Percentiles rank a stretch among this genome's conserved stretches.
Conservation (phyloP, 2,113 vertebrate species). For the Arothron firmamentum region DNA sequence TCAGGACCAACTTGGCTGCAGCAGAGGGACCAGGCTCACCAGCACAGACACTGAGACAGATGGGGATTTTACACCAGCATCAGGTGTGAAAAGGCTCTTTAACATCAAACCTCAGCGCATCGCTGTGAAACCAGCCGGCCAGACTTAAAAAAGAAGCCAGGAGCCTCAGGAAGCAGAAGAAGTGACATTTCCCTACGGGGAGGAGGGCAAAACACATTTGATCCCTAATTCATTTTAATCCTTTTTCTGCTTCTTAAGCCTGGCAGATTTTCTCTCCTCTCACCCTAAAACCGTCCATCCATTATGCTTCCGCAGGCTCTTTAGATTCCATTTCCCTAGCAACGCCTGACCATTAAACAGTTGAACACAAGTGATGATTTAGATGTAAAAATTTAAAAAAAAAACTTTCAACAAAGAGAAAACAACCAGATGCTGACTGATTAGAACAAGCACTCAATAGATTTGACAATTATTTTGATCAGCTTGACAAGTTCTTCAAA, state of each 20-base stretch:
- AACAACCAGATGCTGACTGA: no score
- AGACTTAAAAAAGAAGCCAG: conserved; percentile 41
- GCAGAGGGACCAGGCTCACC: conserved; percentile 33
- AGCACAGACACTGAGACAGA: conserved; percentile 55
- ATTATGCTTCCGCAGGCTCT: not conserved
- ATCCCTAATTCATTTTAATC: conserved; percentile 4
- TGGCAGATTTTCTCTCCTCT: conserved; percentile 11
- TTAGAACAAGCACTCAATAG: no score
- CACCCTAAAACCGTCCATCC: not conserved
- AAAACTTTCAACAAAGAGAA: no score
- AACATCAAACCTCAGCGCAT: conserved; percentile 59
- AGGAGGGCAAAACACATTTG: conserved; percentile 3
- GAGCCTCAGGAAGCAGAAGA: conserved; percentile 25
- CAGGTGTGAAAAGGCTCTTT: conserved; percentile 51
- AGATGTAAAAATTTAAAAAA: no score
- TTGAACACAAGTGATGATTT: no score
- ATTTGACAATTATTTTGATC: no score
- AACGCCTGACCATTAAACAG: no score
- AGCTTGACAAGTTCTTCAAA: no score
- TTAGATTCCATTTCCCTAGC: not conserved
- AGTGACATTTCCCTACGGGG: no score
- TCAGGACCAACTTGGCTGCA: no score
- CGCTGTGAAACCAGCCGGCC: conserved; percentile 60
- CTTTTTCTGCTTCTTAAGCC: not conserved
- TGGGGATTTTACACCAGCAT: conserved; percentile 52